Base-by-base conservation (phyloP, 2,113 vertebrate genomes). In the Urocitellus parryii region DNA sequence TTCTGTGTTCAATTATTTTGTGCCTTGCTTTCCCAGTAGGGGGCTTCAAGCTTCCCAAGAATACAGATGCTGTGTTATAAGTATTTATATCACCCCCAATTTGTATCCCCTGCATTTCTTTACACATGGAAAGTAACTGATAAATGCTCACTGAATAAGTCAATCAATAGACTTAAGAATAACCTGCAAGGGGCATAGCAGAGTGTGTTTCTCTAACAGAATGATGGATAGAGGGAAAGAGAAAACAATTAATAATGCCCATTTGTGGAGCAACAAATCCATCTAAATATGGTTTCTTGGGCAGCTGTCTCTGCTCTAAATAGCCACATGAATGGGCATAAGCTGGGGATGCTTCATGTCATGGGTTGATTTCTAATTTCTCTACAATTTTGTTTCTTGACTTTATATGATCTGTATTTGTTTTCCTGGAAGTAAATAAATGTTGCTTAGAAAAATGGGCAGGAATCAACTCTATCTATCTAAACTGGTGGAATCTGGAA, bases 401-500 rank as follows among this genome's bases (percentile, higher is more conserved):
- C 76, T 93, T 96, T 95, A 91, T 22, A 51, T 63, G 37, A 72
- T 61, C 39, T 90, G 32, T 58, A 22, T 53, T 53, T 58, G 74
- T 87, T 93, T 93, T 83, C 13, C 25, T 82, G 45, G 61, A 56
- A 93, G 45, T 67, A 93, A 56, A 89, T 53, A 91, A 32, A 73
- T 11, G 8, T 65, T 89, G n/a, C 53, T 86, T 37, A 34, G 82
- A 90, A 63, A 10, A 81, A 63, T 32, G 25, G 24, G 32, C 45
- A 86, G 61, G 45, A 63, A 78, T 65, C 13, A 32, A 72, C 32
- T 84, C 78, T 29, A 51, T 25, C 11, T 63, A 94, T 25, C 11
- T 63, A 94, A 93, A 95, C 61, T 86, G 51, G 39, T 42, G 95
- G 61, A 58, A 34, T 73, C n/a, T 93, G 24, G 24, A 85, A 63